These are phyloP conservation scores for Drosophila grimshawi DNA, from an alignment of 1,140 invertebrate genomes.

Conservation along the genomic window DNA sequence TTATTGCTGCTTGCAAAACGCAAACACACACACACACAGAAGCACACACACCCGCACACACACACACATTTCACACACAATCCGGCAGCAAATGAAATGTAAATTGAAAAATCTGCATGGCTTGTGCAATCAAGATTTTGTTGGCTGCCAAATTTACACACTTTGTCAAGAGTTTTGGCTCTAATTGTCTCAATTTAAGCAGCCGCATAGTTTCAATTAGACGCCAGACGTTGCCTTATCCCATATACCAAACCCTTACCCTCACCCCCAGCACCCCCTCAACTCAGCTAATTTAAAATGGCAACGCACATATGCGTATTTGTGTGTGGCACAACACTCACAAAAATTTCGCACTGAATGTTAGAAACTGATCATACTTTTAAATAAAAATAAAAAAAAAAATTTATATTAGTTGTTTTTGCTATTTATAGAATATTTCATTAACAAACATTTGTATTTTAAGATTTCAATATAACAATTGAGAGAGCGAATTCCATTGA, in stretches of 20 bases:
- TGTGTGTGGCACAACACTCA: neutral
- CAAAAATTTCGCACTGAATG: too few relatives aligned
- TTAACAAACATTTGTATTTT: too few relatives aligned
- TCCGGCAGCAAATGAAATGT: constrained; percentile 59
- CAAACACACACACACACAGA: neutral
- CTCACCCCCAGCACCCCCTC: neutral
- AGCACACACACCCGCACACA: constrained; percentile 12
- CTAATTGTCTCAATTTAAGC: constrained; percentile 75
- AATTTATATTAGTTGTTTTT: too few relatives aligned
- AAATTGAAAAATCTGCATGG: constrained; percentile 71
- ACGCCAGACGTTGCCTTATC: constrained; percentile 44
- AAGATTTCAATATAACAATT: too few relatives aligned
- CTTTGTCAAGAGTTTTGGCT: constrained; percentile 15
- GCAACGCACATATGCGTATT: constrained; percentile 22
- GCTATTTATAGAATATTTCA: too few relatives aligned
- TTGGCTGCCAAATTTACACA: constrained; percentile 7
- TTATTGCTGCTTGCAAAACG: neutral
- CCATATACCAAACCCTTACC: too few relatives aligned
- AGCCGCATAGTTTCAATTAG: constrained; percentile 79
- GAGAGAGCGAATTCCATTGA: too few relatives aligned
- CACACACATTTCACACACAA: constrained; percentile 5
- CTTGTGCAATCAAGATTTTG: constrained; percentile 56
- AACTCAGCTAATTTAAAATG: constrained; percentile 9
- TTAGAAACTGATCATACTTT: too few relatives aligned
- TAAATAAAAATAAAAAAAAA: too few relatives aligned